Evolutionary conservation across 2,113 vertebrate species (phyloP).

Genomic region (Epinephelus lanceolatus): DNA sequence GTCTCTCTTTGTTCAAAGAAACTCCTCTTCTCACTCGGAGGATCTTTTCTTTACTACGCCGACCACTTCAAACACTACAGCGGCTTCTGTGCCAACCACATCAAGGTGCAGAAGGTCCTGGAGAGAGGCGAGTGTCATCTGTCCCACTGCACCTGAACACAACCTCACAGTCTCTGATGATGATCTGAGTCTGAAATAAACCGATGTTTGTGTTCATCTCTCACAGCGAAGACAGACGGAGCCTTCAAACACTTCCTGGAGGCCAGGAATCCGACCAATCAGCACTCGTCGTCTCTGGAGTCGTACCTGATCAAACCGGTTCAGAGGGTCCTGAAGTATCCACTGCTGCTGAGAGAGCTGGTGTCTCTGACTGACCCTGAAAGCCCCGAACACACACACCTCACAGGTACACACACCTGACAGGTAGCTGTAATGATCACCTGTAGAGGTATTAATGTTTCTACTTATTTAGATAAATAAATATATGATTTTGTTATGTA

Average conservation of each 20-base stretch:
- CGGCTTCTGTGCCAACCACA: slow-evolving; percentile 96
- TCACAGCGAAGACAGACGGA: slow-evolving; percentile 90
- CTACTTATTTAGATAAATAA: no score
- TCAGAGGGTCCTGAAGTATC: slow-evolving; percentile 96
- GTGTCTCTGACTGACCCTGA: slow-evolving; percentile 91
- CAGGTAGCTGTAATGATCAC: not conserved
- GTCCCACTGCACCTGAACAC: no score
- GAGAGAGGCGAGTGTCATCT: slow-evolving; percentile 85
- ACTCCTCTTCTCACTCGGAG: slow-evolving; percentile 93
- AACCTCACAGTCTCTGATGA: no score
- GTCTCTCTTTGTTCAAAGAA: slow-evolving; percentile 80
- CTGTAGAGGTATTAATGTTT: no score
- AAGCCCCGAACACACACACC: slow-evolving; percentile 93
- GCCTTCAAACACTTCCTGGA: slow-evolving; percentile 95
- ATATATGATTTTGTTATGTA: not conserved
- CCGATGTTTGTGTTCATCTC: no score
- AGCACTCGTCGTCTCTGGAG: slow-evolving; percentile 95
- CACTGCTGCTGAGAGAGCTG: slow-evolving; percentile 92
- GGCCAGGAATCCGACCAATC: slow-evolving; percentile 92
- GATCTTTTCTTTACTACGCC: slow-evolving; percentile 96
- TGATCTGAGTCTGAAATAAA: no score
- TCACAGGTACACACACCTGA: slow-evolving; percentile 86
- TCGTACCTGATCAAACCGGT: slow-evolving; percentile 98
- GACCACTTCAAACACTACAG: slow-evolving; percentile 99
- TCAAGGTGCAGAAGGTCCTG: slow-evolving; percentile 97